Evolutionary conservation across 1,140 invertebrate genomes (phyloP), one percentile per base, ranked within the genome.

Genomic region (Linepithema humile): DNA sequence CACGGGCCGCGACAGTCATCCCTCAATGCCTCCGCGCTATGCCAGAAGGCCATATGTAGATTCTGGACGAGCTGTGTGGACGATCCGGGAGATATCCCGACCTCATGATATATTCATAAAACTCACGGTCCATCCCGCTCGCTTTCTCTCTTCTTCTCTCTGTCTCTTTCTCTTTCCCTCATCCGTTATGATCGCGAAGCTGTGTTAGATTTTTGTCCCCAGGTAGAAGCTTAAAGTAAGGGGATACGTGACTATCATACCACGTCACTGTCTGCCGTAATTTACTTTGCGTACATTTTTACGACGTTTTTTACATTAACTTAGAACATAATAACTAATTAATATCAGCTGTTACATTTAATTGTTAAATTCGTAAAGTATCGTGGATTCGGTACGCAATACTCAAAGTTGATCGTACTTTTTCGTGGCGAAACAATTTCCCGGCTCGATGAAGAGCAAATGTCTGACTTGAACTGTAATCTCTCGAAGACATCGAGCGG

Each of bases 91-190:
- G 43, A 29, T 57, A 62, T 57, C 38, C 35, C 29, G 23, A 60
- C 55, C 83, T 88, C 57, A 84, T 88, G 77, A 88, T 85, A 85
- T 85, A 88, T 88, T 88, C 86, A 88, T 88, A 88, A 82, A 88
- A 85, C 70, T 70, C 67, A 15, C 62, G 67, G 74, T 75, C 78
- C 65, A 43, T 40, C 57, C 43, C 43, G 12, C 74, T 40, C 48
- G 12, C n/a, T 78, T 32, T 67, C 23, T 69, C 23, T 55, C 15
- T 35, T 45, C 23, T 17, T 60, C 32, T 15, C 6, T 20, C 9
- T 60, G n/a, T 5, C 10, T 26, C 20, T 38, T 17, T 32, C 40
- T 75, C 62, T 62, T 45, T 60, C 50, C 35, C 48, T 10, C 35
- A 65, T 84, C 72, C 62, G 60, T 77, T 85, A 72, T 73, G 69